Conservation (phyloP, 1,140 invertebrate species). For the Popillia japonica region DNA sequence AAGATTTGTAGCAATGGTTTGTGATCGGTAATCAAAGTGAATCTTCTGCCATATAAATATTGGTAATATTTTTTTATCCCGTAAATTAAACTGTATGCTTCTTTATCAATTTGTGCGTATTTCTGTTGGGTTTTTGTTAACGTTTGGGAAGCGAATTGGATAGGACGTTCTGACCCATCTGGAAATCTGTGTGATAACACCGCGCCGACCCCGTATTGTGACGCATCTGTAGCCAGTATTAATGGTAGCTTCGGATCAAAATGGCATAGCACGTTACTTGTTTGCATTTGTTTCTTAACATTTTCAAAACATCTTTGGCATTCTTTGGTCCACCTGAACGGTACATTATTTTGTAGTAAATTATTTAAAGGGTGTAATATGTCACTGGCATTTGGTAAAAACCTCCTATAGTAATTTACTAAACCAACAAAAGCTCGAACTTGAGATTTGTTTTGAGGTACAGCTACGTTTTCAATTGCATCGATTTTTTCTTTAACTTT, state of each 20-base stretch:
- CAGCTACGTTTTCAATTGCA: not conserved
- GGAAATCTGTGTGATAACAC: constrained; percentile 10
- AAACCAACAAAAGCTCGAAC: not conserved
- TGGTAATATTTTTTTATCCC: constrained; percentile 24
- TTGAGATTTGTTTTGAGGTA: not conserved
- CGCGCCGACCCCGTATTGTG: constrained; percentile 24
- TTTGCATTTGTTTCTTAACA: not conserved
- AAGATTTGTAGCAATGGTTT: too few relatives aligned
- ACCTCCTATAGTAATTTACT: constrained; percentile 31
- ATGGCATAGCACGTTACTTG: not conserved
- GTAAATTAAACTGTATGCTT: constrained; percentile 23
- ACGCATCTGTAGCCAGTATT: constrained; percentile 27
- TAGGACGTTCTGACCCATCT: not conserved
- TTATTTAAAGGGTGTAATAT: constrained; percentile 24
- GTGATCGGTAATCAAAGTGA: constrained; percentile 38
- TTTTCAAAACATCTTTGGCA: constrained; percentile 8
- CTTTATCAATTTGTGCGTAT: constrained; percentile 13
- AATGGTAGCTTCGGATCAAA: constrained; percentile 29
- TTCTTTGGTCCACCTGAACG: constrained; percentile 20
- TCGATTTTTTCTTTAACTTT: not conserved
- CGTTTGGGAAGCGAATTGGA: constrained; percentile 14
- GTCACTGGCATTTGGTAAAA: not conserved
- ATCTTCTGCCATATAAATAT: constrained; percentile 24
- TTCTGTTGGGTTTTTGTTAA: constrained; percentile 36
- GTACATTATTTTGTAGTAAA: constrained; percentile 29